Evolutionary conservation across 2,797 vertebrate genomes (phyloP).

Genomic region (Rhinatrema bivittatum): DNA sequence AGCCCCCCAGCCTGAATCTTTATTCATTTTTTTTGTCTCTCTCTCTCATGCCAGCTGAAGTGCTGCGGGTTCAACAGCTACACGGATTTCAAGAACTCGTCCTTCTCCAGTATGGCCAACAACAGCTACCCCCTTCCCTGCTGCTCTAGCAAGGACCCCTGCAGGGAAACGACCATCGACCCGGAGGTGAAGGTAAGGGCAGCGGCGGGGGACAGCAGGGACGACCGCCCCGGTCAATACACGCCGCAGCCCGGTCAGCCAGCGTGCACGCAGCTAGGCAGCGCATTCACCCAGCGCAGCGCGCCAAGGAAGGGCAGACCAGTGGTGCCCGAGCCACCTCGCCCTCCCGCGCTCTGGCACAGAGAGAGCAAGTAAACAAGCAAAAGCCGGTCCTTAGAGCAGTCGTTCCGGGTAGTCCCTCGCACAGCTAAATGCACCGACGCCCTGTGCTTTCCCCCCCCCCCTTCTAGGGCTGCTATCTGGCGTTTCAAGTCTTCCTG

Average conservation of each 20-base stretch:
- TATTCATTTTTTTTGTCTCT: neutral
- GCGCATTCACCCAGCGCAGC: neutral
- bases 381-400: neutral
- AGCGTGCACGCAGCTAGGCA: neutral
- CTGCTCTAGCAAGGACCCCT: neutral
- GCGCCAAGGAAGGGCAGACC: neutral
- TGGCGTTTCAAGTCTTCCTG: conserved; percentile 41
- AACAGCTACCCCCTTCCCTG: conserved; percentile 5
- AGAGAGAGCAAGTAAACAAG: neutral
- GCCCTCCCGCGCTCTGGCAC: neutral
- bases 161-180: neutral
- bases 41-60: conserved; percentile 4
- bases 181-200: neutral
- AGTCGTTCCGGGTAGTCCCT: too few relatives aligned
- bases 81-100: conserved; percentile 12
- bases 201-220: too few relatives aligned
- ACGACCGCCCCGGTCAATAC: neutral
- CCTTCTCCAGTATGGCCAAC: neutral
- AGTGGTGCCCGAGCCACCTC: neutral
- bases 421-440: neutral
- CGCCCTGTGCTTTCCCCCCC: too few relatives aligned
- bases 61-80: conserved; percentile 23
- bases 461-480: conserved; percentile 46
- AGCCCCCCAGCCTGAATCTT: neutral
- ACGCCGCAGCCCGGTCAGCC: neutral